Evolutionary conservation across 2,888 invertebrate genomes (phyloP), one percentile per base, ranked within the genome.

Genomic region (Stegana nigrithorax): DNA sequence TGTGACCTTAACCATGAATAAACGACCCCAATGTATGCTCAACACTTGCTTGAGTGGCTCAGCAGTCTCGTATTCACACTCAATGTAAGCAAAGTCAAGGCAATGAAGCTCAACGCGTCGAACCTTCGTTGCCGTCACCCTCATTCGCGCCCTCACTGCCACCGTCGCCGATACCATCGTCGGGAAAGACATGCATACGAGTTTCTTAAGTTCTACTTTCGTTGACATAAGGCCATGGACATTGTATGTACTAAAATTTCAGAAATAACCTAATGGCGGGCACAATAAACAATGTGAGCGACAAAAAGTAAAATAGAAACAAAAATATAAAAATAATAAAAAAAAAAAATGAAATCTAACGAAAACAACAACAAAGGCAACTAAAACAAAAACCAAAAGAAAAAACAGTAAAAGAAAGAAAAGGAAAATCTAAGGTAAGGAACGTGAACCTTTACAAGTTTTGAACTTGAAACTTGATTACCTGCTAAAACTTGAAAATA

Each of bases 401-500:
- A n/a, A n/a, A n/a, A n/a, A n/a, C n/a, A n/a, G n/a, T n/a, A n/a
- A n/a, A n/a, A n/a, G n/a, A n/a, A n/a, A n/a, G n/a, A n/a, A n/a
- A n/a, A n/a, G n/a, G n/a, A n/a, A n/a, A n/a, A n/a, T n/a, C n/a
- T n/a, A n/a, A 39, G 4, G 17, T 2, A 39, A 39, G 39, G 53
- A 60, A 76, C 74, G 32, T 76, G 77, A 78, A 78, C 75, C 75
- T 66, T 61, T 68, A 59, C 69, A 71, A 71, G 78, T 72, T 76
- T 67, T 78, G 76, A 75, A 75, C 75, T 78, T 75, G 75, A 78
- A 75, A 75, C 75, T 78, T 78, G 75, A 75, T 78, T 78, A 75
- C 75, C 75, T 75, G 68, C 75, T 29, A 29, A 55, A 58, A 58
- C 44, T 45, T 45, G 67, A 59, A 32, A 65, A n/a, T n/a, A n/a